A percentile compares a stretch with the other conserved stretches of the same genome.
phyloP scores from a whole-genome alignment of 2,888 invertebrate genomes.

The Bhutanitis thaidina region DNA sequence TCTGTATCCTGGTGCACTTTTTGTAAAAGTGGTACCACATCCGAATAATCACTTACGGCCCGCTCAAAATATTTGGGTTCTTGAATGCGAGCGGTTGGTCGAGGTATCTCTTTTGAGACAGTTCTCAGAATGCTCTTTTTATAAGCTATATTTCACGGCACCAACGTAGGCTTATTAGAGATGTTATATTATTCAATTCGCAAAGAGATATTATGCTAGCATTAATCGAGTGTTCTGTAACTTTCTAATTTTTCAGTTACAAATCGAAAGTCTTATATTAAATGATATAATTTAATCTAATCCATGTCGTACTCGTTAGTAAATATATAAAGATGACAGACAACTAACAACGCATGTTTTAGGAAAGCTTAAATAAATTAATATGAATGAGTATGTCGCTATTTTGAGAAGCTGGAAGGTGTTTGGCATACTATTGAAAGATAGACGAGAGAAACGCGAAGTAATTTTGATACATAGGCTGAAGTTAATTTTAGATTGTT shows the following conservation, averaged over 20 bases:
- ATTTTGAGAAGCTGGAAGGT: conserved; percentile 77
- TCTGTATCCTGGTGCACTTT: conserved; percentile 76
- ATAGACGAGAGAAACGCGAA: conserved; percentile 76
- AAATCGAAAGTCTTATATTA: neutral
- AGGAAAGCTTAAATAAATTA: conserved; percentile 60
- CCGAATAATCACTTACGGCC: conserved; percentile 77
- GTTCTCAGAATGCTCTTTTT: conserved; percentile 60
- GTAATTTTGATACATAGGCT: conserved; percentile 80
- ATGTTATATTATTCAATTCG: neutral
- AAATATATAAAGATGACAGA: too few species aligned
- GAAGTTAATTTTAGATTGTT: conserved; percentile 79
- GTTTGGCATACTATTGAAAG: conserved; percentile 79
- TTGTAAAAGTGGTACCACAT: conserved; percentile 75
- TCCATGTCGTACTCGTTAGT: too few species aligned
- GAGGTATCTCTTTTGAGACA: conserved; percentile 60
- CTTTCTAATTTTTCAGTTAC: neutral
- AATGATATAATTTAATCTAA: too few species aligned
- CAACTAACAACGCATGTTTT: conserved; percentile 32
- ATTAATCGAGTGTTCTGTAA: neutral
- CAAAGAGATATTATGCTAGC: neutral
- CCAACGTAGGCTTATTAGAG: conserved; percentile 19
- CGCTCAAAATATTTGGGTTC: conserved; percentile 77
- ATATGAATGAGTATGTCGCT: conserved; percentile 61
- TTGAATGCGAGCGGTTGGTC: conserved; percentile 59
- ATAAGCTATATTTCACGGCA: conserved; percentile 27